Percentiles rank a stretch among this genome's conserved stretches.
phyloP scores from a whole-genome alignment of 2,113 vertebrate genomes.

The Oxyura jamaicensis region DNA sequence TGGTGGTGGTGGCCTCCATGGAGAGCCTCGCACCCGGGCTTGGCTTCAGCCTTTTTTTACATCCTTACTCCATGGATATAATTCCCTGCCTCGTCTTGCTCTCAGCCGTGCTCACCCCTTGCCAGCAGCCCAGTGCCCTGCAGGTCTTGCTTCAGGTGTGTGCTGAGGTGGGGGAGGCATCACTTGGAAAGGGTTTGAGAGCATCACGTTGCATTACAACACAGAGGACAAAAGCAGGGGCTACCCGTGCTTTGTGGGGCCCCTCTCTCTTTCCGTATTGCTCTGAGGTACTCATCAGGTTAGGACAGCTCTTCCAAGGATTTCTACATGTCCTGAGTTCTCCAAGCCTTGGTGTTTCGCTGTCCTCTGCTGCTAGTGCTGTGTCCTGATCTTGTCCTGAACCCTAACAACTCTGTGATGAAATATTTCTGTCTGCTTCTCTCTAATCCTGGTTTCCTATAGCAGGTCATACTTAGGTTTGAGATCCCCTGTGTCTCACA shows the following conservation, averaged over 20 bases:
- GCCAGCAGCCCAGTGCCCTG: neutral
- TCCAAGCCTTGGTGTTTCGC: neutral
- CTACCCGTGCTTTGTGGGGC: too few relatives aligned
- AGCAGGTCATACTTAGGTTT: neutral
- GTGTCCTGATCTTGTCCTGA: neutral
- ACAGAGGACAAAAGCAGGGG: too few relatives aligned
- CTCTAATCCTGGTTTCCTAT: neutral
- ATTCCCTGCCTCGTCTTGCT: neutral
- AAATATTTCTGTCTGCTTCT: neutral
- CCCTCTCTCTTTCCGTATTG: neutral
- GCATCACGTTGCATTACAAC: rapidly evolving
- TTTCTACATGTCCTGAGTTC: neutral
- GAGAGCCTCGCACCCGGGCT: rapidly evolving
- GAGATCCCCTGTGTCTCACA: neutral
- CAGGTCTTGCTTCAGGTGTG: neutral
- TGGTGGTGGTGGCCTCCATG: neutral
- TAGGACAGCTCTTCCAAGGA: neutral
- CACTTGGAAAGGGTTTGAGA: too few relatives aligned
- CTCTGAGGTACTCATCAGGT: neutral
- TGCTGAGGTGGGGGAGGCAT: neutral
- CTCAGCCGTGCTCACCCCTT: neutral
- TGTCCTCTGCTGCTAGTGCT: neutral
- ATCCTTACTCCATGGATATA: neutral
- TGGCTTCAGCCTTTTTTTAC: neutral
- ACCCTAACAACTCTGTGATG: neutral